phyloP scores from a whole-genome alignment of 2,797 vertebrate genomes.

The Falco rusticolus region DNA sequence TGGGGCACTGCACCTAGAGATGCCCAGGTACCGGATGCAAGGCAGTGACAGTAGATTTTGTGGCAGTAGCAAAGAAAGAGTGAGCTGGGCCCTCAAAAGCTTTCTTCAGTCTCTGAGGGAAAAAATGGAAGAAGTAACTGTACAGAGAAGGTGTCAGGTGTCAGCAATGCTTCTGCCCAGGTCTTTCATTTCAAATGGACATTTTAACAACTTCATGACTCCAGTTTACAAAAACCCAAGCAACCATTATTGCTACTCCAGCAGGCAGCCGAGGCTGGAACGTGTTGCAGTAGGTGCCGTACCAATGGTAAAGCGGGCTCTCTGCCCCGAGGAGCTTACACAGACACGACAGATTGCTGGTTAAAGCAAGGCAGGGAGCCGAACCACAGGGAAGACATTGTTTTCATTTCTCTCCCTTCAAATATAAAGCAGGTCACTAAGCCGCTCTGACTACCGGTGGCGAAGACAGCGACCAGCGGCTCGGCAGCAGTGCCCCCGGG shows the following conservation, averaged over 20 bases:
- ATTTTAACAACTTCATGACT: background rate
- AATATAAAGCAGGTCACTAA: background rate
- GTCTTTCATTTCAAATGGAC: background rate
- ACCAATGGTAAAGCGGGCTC: background rate
- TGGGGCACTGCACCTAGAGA: background rate
- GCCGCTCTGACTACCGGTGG: background rate
- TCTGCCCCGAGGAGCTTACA: background rate
- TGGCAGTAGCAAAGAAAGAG: background rate
- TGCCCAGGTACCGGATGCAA: background rate
- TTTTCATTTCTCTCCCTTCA: background rate
- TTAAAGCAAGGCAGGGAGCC: background rate
- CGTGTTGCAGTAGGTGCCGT: background rate
- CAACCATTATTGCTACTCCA: background rate
- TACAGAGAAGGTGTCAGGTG: background rate
- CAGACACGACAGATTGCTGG: background rate
- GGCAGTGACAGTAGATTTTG: background rate
- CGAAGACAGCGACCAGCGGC: accelerated
- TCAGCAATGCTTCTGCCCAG: background rate
- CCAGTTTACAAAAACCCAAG: background rate
- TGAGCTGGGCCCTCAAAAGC: background rate
- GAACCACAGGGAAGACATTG: background rate
- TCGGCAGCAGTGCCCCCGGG: accelerated
- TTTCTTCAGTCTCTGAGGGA: background rate
- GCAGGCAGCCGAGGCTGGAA: background rate
- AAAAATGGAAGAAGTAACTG: background rate